These are phyloP conservation scores for Sarcoramphus papa DNA, from an alignment of 2,797 vertebrate genomes.

Conservation along the genomic window DNA sequence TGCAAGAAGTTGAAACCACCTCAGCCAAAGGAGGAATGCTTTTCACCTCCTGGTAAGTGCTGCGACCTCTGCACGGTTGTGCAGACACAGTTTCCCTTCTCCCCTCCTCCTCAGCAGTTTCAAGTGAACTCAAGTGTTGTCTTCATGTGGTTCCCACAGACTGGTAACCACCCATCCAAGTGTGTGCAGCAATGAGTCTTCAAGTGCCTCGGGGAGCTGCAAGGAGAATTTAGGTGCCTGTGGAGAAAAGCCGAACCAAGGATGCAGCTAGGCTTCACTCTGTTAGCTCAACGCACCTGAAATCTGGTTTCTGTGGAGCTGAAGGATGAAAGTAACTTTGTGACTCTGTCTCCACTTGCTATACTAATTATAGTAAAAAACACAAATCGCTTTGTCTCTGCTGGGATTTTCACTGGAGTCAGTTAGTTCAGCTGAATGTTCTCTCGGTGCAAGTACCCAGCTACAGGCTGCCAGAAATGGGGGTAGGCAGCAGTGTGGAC, in stretches of 20 bases:
- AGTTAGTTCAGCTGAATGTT: neutral
- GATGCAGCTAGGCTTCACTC: neutral
- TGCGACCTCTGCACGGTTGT: neutral
- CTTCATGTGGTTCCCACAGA: neutral
- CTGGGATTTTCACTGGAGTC: neutral
- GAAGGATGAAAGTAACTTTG: neutral
- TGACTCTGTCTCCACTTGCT: neutral
- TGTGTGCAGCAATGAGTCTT: neutral
- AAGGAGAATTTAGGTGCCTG: neutral
- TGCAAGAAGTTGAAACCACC: neutral
- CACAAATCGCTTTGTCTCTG: neutral
- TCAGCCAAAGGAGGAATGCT: fast-evolving
- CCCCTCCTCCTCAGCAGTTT: neutral
- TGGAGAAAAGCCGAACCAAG: neutral
- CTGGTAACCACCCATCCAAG: neutral
- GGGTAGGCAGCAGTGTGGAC: neutral
- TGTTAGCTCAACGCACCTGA: neutral
- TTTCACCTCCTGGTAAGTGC: neutral
- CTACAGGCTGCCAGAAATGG: neutral
- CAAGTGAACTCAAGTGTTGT: neutral
- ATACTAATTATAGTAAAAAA: neutral
- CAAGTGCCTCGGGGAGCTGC: neutral
- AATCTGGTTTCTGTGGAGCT: neutral
- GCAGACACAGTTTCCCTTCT: neutral
- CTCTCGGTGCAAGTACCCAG: neutral